These are phyloP conservation scores for Sitobion miscanthi DNA, from an alignment of 1,140 invertebrate species.

Conservation along the genomic window DNA sequence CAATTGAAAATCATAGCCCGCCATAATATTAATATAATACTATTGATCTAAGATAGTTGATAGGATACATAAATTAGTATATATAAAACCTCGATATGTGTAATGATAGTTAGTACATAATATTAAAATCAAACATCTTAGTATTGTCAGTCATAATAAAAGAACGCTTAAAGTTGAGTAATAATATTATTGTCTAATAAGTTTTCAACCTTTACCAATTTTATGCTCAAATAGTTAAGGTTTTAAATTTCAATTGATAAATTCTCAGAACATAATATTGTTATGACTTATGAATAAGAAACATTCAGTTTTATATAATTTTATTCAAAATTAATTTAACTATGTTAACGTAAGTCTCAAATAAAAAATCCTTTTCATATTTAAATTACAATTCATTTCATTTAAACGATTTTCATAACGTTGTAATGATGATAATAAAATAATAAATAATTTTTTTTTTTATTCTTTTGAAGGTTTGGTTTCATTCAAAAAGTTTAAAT, in stretches of 20 bases:
- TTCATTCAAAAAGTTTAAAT: constrained; percentile 39
- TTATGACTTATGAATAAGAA: not conserved
- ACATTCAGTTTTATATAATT: not conserved
- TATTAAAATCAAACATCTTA: not conserved
- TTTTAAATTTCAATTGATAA: not conserved
- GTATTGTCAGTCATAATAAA: not conserved
- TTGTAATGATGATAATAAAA: not conserved
- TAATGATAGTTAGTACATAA: not conserved
- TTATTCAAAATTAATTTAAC: not conserved
- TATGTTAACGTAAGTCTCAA: not conserved
- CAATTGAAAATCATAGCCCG: not conserved
- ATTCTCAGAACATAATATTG: not conserved
- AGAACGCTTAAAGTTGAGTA: not conserved
- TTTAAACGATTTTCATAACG: not conserved
- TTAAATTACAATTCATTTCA: not conserved
- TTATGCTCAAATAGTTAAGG: not conserved
- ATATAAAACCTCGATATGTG: not conserved
- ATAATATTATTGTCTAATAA: not conserved
- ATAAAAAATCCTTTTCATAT: not conserved
- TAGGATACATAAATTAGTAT: not conserved
- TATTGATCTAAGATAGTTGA: not conserved
- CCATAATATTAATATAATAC: not conserved
- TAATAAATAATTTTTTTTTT: constrained; percentile 12
- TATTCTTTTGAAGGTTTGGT: constrained; percentile 1
- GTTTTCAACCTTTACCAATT: not conserved